Percentiles rank a stretch among this genome's conserved stretches.
Evolutionary conservation across 1,140 invertebrate genomes (phyloP).

Genomic region (Drosophila tsacasi): DNA sequence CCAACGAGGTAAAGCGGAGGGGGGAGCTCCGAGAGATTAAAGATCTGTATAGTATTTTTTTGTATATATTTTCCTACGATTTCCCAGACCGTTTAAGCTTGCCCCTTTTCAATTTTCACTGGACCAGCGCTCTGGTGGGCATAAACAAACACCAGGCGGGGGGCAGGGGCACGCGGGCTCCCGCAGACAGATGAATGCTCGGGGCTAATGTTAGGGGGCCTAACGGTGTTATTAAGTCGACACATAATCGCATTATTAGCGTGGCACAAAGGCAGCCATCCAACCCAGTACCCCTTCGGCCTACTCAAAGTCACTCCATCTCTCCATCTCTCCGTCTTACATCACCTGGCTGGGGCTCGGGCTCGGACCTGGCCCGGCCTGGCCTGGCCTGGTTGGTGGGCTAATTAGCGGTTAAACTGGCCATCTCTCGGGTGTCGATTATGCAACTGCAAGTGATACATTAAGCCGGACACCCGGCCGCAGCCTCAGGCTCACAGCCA

Average conservation of each 20-base stretch:
- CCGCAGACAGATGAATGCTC: slow-evolving; percentile 4
- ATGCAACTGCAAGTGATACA: slow-evolving; percentile 44
- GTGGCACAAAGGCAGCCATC: slow-evolving; percentile 27
- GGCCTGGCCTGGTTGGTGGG: slow-evolving; percentile 33
- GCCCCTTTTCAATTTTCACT: not conserved
- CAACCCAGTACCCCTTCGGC: slow-evolving; percentile 26
- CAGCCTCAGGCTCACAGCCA: not conserved
- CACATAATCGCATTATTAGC: slow-evolving; percentile 79
- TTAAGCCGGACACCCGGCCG: slow-evolving; percentile 1
- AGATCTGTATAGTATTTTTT: not conserved
- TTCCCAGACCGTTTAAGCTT: slow-evolving; percentile 3
- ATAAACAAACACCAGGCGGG: not conserved
- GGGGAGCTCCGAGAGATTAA: too few relatives aligned
- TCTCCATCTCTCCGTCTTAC: slow-evolving; percentile 11
- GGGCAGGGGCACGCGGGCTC: not conserved
- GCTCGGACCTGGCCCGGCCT: not conserved
- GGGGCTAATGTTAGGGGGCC: slow-evolving; percentile 19
- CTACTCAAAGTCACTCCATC: slow-evolving; percentile 21
- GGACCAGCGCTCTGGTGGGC: not conserved
- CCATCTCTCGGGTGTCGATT: slow-evolving; percentile 54
- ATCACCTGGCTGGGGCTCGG: not conserved
- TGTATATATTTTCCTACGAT: not conserved
- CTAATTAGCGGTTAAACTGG: slow-evolving; percentile 49
- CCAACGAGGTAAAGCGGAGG: slow-evolving; percentile 55
- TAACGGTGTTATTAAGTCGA: slow-evolving; percentile 69